Base-by-base conservation (phyloP, 2,888 invertebrate genomes). In the Labia minor region DNA sequence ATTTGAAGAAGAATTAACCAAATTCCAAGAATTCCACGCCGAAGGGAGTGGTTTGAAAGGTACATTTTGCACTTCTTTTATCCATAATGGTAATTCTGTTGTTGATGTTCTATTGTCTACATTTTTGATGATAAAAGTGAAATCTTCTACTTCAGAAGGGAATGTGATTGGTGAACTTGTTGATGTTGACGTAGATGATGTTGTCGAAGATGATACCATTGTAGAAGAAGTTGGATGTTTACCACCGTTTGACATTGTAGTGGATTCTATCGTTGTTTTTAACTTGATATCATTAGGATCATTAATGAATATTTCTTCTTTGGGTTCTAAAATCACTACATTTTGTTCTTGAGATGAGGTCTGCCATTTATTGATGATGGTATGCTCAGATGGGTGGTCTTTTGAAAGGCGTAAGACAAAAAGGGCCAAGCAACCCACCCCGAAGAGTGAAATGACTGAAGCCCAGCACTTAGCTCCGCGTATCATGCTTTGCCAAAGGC, bases 1-100 rank as follows among this genome's bases (percentile, higher is more conserved):
- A 72, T 80, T 82, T 3, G 49, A 49, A 49, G 49, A 49, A 14
- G 49, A 49, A 49, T 49, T 49, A 14, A 49, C n/a, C 2, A 49
- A 11, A 49, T 49, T 49, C 49, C 49, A 49, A 8, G 49, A 10
- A 49, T 14, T 49, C 49, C 49, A 49, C n/a, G 14, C 49, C 14
- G 49, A 16, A 3, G 49, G 49, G 2, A 49, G n/a, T 11, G 49
- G 49, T 49, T 49, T 49, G 14, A 49, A 49, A 8, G 49, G 49
- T n/a, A 49, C 14, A 3, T 4, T 11, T 49, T 11, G 2, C 4
- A 49, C n/a, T 49, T 16, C 8, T 49, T 49, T 14, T n/a, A 26
- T 6, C 26, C 26, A 26, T 26, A 49, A 49, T 49, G 49, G 49
- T 10, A 49, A 49, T 14, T 49, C 16, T 49, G 49, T 2, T 3